Percentiles rank a stretch among this genome's conserved stretches.
Evolutionary conservation across 2,888 invertebrate species (phyloP).

Genomic region (Spilarctia lutea): DNA sequence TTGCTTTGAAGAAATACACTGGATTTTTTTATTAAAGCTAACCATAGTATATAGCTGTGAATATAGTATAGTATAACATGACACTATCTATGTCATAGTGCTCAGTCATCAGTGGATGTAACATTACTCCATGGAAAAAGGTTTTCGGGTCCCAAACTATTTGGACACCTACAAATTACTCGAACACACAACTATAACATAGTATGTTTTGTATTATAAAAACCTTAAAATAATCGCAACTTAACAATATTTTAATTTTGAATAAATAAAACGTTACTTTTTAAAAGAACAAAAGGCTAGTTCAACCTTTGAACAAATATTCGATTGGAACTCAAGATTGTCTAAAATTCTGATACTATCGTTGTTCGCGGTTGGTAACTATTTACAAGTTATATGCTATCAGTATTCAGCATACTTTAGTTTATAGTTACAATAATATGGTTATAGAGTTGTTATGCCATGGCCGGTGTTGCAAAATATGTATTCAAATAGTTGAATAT

Average conservation of each 20-base stretch:
- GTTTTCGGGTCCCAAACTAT: no score
- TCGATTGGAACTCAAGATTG: conserved; percentile 62
- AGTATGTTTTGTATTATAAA: no score
- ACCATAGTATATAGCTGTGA: neutral
- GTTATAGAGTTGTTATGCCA: conserved; percentile 55
- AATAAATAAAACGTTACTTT: no score
- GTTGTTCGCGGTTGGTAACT: conserved; percentile 68
- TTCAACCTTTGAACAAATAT: conserved; percentile 63
- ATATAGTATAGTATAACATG: neutral
- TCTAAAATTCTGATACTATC: conserved; percentile 66
- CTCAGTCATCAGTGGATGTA: neutral
- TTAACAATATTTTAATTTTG: no score
- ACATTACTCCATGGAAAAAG: no score
- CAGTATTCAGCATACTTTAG: conserved; percentile 63
- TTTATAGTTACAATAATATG: conserved; percentile 58
- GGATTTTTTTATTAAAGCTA: neutral
- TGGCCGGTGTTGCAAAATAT: conserved; percentile 66
- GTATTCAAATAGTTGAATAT: conserved; percentile 73
- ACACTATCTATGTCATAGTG: no score
- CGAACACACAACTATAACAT: no score
- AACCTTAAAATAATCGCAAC: no score
- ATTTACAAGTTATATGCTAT: conserved; percentile 73
- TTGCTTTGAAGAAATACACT: no score
- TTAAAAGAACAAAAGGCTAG: neutral
- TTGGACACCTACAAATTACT: no score